Evolutionary conservation across 2,797 vertebrate species (phyloP).

Genomic region (Pelobates cultripes): DNA sequence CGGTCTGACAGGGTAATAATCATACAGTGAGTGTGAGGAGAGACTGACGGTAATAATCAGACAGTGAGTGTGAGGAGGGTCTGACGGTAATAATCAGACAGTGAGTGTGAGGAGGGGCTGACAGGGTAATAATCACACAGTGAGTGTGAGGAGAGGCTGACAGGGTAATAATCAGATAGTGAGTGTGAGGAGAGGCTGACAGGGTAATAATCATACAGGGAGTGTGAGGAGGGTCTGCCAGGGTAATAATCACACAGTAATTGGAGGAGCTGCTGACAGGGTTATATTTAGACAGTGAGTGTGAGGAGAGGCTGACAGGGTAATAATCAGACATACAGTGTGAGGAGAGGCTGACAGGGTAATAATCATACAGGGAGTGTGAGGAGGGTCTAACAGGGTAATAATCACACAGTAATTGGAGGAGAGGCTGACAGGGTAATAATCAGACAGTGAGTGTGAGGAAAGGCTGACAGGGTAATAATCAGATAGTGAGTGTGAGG

Average conservation of each 20-base stretch:
- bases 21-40: too few relatives aligned
- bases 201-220: too few relatives aligned
- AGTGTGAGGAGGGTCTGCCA: not conserved
- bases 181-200: not conserved
- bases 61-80: not conserved
- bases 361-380: not conserved
- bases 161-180: not conserved
- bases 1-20: too few relatives aligned
- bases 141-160: not conserved
- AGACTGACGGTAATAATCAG: not conserved
- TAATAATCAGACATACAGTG: too few relatives aligned
- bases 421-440: too few relatives aligned
- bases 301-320: too few relatives aligned
- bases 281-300: too few relatives aligned
- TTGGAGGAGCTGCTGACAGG: not conserved
- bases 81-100: not conserved
- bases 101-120: not conserved
- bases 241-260: not conserved
- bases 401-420: too few relatives aligned
- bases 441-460: not conserved
- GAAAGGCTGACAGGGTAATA: not conserved
- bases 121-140: not conserved
- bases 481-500: not conserved
- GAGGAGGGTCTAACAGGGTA: too few relatives aligned
- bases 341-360: too few relatives aligned